Conservation (phyloP, 2,797 vertebrate genomes). For the Spatula clypeata region DNA sequence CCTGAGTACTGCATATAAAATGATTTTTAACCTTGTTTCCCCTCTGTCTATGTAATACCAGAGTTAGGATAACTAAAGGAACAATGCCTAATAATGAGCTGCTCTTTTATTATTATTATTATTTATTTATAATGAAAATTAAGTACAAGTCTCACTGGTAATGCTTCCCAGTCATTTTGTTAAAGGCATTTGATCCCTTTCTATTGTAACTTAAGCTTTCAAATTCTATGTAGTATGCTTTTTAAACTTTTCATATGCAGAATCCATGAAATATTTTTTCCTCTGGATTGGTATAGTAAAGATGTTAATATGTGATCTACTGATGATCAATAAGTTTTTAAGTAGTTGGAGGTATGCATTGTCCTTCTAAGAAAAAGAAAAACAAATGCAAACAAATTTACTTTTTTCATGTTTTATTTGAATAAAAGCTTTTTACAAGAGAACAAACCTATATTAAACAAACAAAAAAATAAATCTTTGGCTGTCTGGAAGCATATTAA, state of each 20-base stretch:
- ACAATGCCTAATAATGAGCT: background rate
- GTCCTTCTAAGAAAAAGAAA: background rate
- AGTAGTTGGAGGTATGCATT: background rate
- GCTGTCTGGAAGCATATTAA: background rate
- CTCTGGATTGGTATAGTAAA: background rate
- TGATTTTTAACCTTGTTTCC: background rate
- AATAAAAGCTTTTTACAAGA: background rate
- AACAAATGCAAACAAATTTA: background rate
- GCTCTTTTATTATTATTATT: background rate
- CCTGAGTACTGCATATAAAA: background rate
- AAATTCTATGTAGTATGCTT: background rate
- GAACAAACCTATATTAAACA: background rate
- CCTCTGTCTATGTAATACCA: background rate
- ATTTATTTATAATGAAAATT: background rate
- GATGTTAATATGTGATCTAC: background rate
- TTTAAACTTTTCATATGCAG: background rate
- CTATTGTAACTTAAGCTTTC: background rate
- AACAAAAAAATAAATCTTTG: background rate
- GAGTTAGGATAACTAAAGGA: background rate
- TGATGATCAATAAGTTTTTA: background rate
- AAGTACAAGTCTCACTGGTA: background rate
- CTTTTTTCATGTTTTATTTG: slow-evolving; percentile 38
- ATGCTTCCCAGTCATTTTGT: background rate
- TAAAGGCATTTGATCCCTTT: background rate
- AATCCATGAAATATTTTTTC: background rate